A percentile compares a stretch with the other conserved stretches of the same genome.
Conservation (phyloP, 2,797 vertebrate species). For the Dicrostonyx torquatus region DNA sequence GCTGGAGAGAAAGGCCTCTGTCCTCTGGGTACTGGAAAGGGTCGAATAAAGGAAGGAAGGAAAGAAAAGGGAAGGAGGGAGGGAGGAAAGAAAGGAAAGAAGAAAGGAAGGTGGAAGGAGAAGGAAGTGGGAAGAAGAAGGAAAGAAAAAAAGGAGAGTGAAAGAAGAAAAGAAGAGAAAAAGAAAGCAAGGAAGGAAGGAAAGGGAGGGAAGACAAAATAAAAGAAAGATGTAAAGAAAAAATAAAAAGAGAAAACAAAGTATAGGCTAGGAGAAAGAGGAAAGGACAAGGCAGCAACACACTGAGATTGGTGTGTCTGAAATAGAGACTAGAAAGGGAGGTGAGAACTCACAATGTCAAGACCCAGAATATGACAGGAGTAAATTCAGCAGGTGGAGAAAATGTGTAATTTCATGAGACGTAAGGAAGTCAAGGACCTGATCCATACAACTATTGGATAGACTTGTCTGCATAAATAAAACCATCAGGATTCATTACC, state of each 20-base stretch:
- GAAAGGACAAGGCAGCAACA: neutral
- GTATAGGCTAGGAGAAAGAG: neutral
- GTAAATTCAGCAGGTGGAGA: neutral
- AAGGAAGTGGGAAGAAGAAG: accelerated
- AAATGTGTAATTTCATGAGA: neutral
- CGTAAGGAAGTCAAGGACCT: neutral
- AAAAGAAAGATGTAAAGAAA: neutral
- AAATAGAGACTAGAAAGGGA: neutral
- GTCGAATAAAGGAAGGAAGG: too few relatives aligned
- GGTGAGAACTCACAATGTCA: neutral
- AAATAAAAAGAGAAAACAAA: neutral
- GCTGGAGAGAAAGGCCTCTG: neutral
- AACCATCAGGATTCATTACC: neutral
- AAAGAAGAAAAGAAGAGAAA: neutral
- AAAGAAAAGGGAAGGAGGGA: too few relatives aligned
- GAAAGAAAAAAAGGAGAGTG: neutral
- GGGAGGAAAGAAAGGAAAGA: accelerated
- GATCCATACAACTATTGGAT: neutral
- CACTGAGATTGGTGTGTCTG: neutral
- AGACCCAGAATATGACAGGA: neutral
- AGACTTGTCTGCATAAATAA: neutral
- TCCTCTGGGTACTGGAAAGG: too few relatives aligned
- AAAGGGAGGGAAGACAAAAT: neutral
- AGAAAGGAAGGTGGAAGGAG: accelerated
- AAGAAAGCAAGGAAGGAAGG: neutral